phyloP scores from a whole-genome alignment of 2,888 invertebrate genomes.

The Pyrrhia umbra region DNA sequence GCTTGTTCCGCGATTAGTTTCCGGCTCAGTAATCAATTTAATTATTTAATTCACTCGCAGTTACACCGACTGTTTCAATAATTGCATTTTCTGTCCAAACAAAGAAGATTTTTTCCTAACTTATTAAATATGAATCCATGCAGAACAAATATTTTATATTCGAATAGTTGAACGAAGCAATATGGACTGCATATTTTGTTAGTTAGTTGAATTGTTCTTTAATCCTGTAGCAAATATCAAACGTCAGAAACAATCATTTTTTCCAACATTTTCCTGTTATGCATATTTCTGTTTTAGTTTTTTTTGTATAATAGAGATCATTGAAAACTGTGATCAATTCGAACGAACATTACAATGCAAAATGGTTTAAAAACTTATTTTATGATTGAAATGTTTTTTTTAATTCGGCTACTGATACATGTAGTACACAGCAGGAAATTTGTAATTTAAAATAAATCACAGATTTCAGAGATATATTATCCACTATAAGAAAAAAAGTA shows the following conservation, averaged over 20 bases:
- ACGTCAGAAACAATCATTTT: slow-evolving; percentile 12
- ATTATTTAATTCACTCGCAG: slow-evolving; percentile 43
- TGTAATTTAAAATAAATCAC: not conserved
- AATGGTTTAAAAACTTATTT: not conserved
- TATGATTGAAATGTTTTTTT: not conserved
- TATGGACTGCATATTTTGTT: slow-evolving; percentile 6
- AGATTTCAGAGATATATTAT: not conserved
- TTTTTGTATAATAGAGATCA: not conserved
- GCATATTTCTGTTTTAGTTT: not conserved
- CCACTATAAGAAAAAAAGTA: not conserved
- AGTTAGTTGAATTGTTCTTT: slow-evolving; percentile 10
- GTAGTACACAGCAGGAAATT: not conserved
- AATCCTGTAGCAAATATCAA: slow-evolving; percentile 11
- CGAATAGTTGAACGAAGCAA: slow-evolving; percentile 8
- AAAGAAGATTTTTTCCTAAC: slow-evolving; percentile 2
- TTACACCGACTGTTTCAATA: slow-evolving; percentile 36
- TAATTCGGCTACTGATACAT: not conserved
- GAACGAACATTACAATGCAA: not conserved
- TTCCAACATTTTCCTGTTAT: not conserved
- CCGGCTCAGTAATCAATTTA: slow-evolving; percentile 49
- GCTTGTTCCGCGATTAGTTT: slow-evolving; percentile 57
- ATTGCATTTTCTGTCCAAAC: slow-evolving; percentile 4
- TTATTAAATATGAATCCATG: not conserved
- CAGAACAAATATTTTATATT: not conserved
- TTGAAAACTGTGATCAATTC: not conserved